These are phyloP conservation scores for Cyphomyrmex costatus DNA, from an alignment of 1,140 invertebrate genomes.

Conservation along the genomic window DNA sequence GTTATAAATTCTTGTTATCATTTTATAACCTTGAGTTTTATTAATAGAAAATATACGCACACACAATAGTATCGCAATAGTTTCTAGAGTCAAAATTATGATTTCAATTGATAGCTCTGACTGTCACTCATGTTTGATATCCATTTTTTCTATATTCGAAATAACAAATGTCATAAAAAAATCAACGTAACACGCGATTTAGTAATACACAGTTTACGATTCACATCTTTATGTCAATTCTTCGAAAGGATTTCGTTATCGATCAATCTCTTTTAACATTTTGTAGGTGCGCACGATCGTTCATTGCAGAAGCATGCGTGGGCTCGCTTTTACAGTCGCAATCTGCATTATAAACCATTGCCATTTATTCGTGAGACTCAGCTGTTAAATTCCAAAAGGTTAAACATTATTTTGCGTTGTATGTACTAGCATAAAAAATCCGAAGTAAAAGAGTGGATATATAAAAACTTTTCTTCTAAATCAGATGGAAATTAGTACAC, in stretches of 20 bases:
- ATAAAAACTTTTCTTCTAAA: constrained; percentile 14
- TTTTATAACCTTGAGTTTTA: background rate
- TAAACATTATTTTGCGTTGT: constrained; percentile 18
- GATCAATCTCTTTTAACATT: constrained; percentile 26
- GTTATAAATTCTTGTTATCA: background rate
- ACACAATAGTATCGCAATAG: background rate
- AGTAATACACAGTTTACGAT: background rate
- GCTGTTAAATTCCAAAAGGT: constrained; percentile 50
- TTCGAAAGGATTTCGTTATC: constrained; percentile 34
- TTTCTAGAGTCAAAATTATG: background rate
- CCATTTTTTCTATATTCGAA: background rate
- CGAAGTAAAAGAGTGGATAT: background rate
- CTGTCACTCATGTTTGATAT: background rate
- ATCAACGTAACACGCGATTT: background rate
- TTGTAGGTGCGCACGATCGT: constrained; percentile 8
- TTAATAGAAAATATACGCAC: background rate
- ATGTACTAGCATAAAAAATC: background rate
- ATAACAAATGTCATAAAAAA: background rate
- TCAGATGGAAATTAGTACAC: constrained; percentile 36
- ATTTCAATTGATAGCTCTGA: background rate
- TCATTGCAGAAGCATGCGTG: background rate
- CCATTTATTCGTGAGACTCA: constrained; percentile 11
- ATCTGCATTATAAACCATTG: constrained; percentile 27
- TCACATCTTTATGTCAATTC: constrained; percentile 14
- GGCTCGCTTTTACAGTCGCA: constrained; percentile 20